Percentiles rank a stretch among this genome's conserved stretches.
Evolutionary conservation across 2,888 invertebrate species (phyloP).

Genomic region (Phaedon cochleariae): DNA sequence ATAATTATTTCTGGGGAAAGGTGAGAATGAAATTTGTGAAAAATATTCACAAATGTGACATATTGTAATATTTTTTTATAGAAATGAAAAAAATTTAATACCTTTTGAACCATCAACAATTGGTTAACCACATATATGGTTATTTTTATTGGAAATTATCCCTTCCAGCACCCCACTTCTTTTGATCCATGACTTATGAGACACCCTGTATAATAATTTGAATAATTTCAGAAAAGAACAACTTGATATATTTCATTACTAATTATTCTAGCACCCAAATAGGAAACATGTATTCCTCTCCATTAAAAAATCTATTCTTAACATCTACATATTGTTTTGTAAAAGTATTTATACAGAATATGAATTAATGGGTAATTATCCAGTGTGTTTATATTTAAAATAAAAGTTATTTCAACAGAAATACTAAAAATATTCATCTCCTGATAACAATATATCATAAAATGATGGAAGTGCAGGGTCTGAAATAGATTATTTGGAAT

Average conservation of each 20-base stretch:
- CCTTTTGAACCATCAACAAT: no score
- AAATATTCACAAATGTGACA: no score
- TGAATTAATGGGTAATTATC: constrained; percentile 28
- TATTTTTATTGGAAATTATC: no score
- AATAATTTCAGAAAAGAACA: neutral
- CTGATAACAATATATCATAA: constrained; percentile 25
- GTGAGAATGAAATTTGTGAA: no score
- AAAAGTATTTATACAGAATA: constrained; percentile 36
- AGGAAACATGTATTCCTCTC: constrained; percentile 24
- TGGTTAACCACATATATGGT: no score
- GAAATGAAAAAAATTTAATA: no score
- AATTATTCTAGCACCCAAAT: constrained; percentile 29
- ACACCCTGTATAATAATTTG: neutral
- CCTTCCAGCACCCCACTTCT: no score
- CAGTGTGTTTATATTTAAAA: constrained; percentile 50
- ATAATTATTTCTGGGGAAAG: no score
- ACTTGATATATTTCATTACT: neutral
- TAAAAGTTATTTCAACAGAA: constrained; percentile 39
- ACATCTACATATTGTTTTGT: constrained; percentile 39
- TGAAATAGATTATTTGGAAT: constrained; percentile 43
- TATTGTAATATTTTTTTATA: no score
- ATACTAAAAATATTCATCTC: constrained; percentile 35
- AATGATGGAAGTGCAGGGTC: constrained; percentile 33
- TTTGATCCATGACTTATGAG: no score
- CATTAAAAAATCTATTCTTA: constrained; percentile 34